Conservation (phyloP, 2,888 invertebrate species). For the Protophormia terraenovae region DNA sequence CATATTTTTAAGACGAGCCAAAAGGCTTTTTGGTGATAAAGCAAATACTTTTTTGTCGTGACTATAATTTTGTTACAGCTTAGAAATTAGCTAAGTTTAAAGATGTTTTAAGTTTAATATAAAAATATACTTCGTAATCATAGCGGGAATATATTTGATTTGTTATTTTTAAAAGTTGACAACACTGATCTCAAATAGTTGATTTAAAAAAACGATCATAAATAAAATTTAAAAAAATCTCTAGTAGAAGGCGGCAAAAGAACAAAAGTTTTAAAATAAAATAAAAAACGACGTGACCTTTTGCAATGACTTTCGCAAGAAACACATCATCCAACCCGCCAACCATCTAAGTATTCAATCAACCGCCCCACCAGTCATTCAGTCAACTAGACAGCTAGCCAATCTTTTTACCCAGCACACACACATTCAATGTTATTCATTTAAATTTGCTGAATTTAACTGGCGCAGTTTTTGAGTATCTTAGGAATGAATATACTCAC, state of each 20-base stretch:
- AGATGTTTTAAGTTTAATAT: too few species aligned
- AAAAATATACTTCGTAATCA: too few species aligned
- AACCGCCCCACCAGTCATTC: not conserved
- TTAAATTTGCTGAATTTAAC: constrained; percentile 30
- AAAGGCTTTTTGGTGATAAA: too few species aligned
- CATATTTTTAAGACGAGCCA: too few species aligned
- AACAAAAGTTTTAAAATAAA: constrained; percentile 47
- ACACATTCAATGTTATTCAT: constrained; percentile 12
- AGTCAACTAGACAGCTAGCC: too few species aligned
- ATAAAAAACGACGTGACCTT: constrained; percentile 50
- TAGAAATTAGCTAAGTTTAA: too few species aligned
- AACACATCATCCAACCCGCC: constrained; percentile 16
- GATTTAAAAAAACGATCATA: constrained; percentile 33
- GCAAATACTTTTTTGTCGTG: too few species aligned
- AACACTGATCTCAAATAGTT: constrained; percentile 9
- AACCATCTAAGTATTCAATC: not conserved
- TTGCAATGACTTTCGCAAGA: constrained; percentile 36
- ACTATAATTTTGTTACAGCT: too few species aligned
- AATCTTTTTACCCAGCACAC: too few species aligned
- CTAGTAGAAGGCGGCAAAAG: constrained; percentile 33
- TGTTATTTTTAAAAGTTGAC: not conserved
- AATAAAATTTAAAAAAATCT: constrained; percentile 22
- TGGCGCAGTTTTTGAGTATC: not conserved
- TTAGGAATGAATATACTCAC: not conserved
- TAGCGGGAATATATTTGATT: too few species aligned